phyloP scores from a whole-genome alignment of 1,140 invertebrate genomes.

The Bombus pascuorum region DNA sequence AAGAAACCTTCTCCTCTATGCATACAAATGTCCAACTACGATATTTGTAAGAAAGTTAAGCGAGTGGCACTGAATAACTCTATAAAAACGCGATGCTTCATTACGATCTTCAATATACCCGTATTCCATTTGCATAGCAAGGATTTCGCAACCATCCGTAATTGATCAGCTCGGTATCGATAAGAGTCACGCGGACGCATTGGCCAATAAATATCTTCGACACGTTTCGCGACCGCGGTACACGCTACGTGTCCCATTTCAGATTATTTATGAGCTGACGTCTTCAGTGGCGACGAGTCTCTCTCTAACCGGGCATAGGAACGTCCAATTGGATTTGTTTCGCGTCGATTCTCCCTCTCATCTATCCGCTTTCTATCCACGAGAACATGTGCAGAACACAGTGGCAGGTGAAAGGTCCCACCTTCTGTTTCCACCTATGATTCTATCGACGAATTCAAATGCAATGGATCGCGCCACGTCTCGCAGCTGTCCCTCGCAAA shows the following conservation, averaged over 20 bases:
- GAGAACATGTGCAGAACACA: slow-evolving; percentile 24
- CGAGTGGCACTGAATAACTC: neutral
- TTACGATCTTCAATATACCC: neutral
- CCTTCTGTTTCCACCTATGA: slow-evolving; percentile 43
- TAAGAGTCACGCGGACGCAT: slow-evolving; percentile 3
- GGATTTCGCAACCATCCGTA: neutral
- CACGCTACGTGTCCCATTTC: slow-evolving; percentile 8
- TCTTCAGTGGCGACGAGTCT: neutral
- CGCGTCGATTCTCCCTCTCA: neutral
- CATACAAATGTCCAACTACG: neutral
- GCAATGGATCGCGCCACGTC: slow-evolving; percentile 6
- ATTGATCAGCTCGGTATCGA: slow-evolving; percentile 18
- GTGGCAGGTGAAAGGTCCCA: slow-evolving; percentile 50
- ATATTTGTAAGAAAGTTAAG: neutral
- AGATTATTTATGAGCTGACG: slow-evolving; percentile 21
- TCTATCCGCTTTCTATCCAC: neutral
- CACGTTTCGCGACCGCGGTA: slow-evolving; percentile 13
- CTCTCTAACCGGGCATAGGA: neutral
- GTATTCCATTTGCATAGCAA: neutral
- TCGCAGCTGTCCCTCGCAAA: slow-evolving; percentile 40
- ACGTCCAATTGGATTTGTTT: slow-evolving; percentile 28
- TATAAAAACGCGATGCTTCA: neutral
- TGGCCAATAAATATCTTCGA: slow-evolving; percentile 30
- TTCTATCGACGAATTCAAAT: slow-evolving; percentile 53
- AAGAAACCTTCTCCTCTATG: no score